Percentiles rank a stretch among this genome's conserved stretches.
These are phyloP conservation scores for Sinosuthora webbiana DNA, from an alignment of 2,113 vertebrate species.

Conservation along the genomic window DNA sequence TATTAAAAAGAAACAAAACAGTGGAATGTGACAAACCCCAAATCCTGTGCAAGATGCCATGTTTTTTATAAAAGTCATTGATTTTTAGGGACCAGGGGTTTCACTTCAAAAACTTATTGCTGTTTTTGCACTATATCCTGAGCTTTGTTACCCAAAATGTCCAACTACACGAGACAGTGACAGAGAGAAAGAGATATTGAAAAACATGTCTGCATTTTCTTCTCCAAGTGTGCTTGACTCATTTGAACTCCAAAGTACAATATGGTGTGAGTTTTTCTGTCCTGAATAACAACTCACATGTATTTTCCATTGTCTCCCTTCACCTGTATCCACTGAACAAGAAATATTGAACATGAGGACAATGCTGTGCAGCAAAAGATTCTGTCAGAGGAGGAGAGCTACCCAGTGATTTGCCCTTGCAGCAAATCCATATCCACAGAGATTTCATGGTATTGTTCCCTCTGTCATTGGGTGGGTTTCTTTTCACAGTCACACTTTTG, in stretches of 20 bases:
- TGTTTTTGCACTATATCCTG: not conserved
- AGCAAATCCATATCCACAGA: not conserved
- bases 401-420: not conserved
- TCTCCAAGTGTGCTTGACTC: not conserved
- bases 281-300: slow-evolving; percentile 3
- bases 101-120: not conserved
- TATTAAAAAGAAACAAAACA: not conserved
- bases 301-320: not conserved
- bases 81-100: not conserved
- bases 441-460: rapidly evolving
- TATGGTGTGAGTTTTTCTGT: not conserved
- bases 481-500: not conserved
- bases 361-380: not conserved
- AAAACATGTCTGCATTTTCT: slow-evolving; percentile 13
- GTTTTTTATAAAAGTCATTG: not conserved
- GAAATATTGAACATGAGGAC: not conserved
- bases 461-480: not conserved
- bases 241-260: slow-evolving; percentile 49
- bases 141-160: slow-evolving; percentile 6
- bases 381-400: not conserved
- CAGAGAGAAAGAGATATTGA: not conserved
- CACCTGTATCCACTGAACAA: not conserved
- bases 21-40: not conserved
- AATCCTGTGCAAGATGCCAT: not conserved
- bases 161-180: not conserved